phyloP scores from a whole-genome alignment of 2,113 vertebrate species.

The Athene cunicularia region DNA sequence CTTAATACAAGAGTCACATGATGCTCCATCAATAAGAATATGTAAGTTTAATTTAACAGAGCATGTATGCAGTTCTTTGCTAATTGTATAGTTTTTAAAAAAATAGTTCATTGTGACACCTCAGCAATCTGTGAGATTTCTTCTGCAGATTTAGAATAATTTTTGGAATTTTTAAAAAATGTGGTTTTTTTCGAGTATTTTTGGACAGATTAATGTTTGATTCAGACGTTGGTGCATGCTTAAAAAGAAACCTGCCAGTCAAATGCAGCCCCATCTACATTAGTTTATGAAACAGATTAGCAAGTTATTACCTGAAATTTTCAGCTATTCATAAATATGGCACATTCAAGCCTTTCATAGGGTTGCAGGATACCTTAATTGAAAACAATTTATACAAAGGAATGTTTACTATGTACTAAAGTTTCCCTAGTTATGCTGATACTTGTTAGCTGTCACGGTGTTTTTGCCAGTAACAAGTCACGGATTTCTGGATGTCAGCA shows the following conservation, averaged over 20 bases:
- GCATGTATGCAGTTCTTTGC: not conserved
- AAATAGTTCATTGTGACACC: not conserved
- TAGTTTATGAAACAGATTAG: not conserved
- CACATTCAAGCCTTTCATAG: not conserved
- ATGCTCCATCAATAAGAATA: not conserved
- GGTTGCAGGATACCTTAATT: not conserved
- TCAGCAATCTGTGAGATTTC: not conserved
- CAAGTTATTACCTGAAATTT: not conserved
- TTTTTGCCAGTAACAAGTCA: not conserved
- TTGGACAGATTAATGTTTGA: not conserved
- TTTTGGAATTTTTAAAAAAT: not conserved
- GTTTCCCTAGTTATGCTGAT: not conserved
- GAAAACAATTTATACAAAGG: not conserved
- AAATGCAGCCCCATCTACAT: not conserved
- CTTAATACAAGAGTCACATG: not conserved
- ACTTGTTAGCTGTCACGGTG: not conserved
- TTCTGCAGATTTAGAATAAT: not conserved
- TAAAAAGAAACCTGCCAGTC: not conserved
- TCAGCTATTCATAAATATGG: not conserved
- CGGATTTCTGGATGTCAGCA: not conserved
- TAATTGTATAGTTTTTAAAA: not conserved
- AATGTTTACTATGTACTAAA: not conserved
- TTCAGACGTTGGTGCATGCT: not conserved
- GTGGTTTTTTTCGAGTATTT: not conserved
- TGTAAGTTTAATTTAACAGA: not conserved